Conservation (phyloP, 1,140 invertebrate genomes). For the Aphis craccivora region DNA sequence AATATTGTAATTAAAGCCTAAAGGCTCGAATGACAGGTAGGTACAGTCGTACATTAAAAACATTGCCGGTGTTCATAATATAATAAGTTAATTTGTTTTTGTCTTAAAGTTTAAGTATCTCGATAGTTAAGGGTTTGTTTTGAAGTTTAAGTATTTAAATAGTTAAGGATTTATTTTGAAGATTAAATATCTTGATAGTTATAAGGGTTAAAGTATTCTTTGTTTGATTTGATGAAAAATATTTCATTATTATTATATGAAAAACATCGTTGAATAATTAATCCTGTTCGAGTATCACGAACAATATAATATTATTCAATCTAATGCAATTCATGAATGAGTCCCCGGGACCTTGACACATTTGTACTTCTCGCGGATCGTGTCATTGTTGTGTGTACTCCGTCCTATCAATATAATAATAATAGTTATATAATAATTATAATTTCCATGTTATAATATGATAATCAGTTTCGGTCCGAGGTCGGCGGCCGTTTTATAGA, state of each 20-base stretch:
- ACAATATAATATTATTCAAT: constrained; percentile 16
- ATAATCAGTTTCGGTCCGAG: constrained; percentile 54
- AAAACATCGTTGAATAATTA: background rate
- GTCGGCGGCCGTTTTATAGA: constrained; percentile 15
- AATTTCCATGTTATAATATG: constrained; percentile 53
- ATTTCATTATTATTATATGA: background rate
- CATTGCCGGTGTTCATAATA: background rate
- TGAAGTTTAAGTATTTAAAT: background rate
- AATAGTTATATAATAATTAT: constrained; percentile 47
- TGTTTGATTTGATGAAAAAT: background rate
- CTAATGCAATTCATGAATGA: constrained; percentile 52
- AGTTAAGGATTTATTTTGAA: background rate
- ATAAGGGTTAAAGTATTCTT: background rate
- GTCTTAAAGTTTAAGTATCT: background rate
- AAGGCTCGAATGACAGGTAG: background rate
- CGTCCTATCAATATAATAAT: constrained; percentile 42
- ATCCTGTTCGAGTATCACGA: constrained; percentile 2
- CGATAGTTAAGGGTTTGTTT: background rate
- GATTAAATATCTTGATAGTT: too few relatives aligned
- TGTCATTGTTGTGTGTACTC: constrained; percentile 41
- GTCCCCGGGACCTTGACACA: constrained; percentile 46
- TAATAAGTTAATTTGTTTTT: background rate
- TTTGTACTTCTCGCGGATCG: constrained; percentile 50
- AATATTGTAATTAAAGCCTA: background rate
- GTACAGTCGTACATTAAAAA: background rate